These are phyloP conservation scores for Achatina immaculata DNA, from an alignment of 1,140 invertebrate species.

Conservation along the genomic window DNA sequence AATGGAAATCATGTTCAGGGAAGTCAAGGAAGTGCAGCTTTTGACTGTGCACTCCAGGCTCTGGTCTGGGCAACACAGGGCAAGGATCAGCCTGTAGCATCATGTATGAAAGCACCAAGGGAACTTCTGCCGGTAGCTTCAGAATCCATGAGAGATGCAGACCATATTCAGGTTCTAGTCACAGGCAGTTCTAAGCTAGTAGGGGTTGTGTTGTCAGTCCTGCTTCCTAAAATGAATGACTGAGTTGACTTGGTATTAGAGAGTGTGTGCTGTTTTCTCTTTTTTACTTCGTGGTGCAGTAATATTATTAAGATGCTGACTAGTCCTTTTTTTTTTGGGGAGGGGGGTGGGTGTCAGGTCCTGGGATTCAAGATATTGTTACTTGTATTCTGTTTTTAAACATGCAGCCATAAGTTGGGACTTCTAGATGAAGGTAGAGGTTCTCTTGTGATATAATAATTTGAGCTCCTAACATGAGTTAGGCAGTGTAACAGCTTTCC, in stretches of 20 bases:
- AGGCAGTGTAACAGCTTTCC: no score
- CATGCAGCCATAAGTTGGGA: no score
- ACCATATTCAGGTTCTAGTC: slow-evolving; percentile 80
- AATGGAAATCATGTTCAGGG: not conserved
- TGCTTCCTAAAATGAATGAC: slow-evolving; percentile 56
- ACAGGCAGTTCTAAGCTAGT: slow-evolving; percentile 94
- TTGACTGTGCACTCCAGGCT: slow-evolving; percentile 41
- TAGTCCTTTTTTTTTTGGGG: no score
- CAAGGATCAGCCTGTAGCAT: not conserved
- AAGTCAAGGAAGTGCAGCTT: not conserved
- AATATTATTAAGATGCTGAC: not conserved
- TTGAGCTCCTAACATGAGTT: no score
- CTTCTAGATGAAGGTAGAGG: no score
- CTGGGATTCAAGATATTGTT: no score
- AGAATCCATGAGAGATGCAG: slow-evolving; percentile 31
- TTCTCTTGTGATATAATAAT: no score
- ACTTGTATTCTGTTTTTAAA: no score
- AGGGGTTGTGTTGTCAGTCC: slow-evolving; percentile 80
- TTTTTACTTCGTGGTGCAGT: no score
- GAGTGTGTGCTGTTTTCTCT: no score
- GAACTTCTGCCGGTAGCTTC: not conserved
- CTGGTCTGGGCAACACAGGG: slow-evolving; percentile 42
- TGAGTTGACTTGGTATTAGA: not conserved
- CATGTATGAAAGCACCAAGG: not conserved
- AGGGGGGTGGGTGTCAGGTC: no score